A percentile compares a stretch with the other conserved stretches of the same genome.
phyloP scores from a whole-genome alignment of 2,888 invertebrate species.

The Drosophila pegasa region DNA sequence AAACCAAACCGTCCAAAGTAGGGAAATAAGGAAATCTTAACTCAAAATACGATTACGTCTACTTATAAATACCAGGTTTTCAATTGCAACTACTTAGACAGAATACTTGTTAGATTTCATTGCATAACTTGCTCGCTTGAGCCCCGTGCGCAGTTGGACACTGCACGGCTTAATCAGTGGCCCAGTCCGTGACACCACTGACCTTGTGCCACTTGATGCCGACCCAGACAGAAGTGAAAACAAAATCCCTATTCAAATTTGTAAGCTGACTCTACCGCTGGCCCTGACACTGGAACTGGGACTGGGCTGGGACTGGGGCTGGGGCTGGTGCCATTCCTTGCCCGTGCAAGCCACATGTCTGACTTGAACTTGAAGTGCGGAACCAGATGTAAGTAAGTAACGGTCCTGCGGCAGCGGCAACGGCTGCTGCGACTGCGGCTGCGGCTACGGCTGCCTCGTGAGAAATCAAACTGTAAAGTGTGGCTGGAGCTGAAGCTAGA shows the following conservation, averaged over 20 bases:
- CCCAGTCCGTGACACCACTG: constrained; percentile 56
- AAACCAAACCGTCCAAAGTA: constrained; percentile 35
- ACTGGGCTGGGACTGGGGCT: constrained; percentile 13
- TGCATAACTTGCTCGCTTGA: constrained; percentile 48
- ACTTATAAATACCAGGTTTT: constrained; percentile 6
- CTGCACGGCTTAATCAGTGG: constrained; percentile 56
- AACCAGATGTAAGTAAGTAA: constrained; percentile 78
- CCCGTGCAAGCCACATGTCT: constrained; percentile 56
- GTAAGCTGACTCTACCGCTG: constrained; percentile 38
- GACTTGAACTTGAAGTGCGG: constrained; percentile 76
- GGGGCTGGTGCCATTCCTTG: constrained; percentile 30
- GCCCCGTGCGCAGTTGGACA: constrained; percentile 6
- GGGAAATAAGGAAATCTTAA: constrained; percentile 33
- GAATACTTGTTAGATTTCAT: constrained; percentile 16
- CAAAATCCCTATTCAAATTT: constrained; percentile 78
- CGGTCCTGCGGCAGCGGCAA: constrained; percentile 68
- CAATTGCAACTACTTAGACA: not conserved
- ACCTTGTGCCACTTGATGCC: constrained; percentile 74
- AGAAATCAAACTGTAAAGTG: constrained; percentile 79
- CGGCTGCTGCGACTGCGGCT: constrained; percentile 22
- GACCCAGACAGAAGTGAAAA: constrained; percentile 74
- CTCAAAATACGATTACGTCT: constrained; percentile 17
- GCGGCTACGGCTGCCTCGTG: constrained; percentile 62
- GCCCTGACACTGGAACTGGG: constrained; percentile 1
- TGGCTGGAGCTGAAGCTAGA: constrained; percentile 46